phyloP scores from a whole-genome alignment of 2,113 vertebrate species.

The Rhabdomys dilectus region DNA sequence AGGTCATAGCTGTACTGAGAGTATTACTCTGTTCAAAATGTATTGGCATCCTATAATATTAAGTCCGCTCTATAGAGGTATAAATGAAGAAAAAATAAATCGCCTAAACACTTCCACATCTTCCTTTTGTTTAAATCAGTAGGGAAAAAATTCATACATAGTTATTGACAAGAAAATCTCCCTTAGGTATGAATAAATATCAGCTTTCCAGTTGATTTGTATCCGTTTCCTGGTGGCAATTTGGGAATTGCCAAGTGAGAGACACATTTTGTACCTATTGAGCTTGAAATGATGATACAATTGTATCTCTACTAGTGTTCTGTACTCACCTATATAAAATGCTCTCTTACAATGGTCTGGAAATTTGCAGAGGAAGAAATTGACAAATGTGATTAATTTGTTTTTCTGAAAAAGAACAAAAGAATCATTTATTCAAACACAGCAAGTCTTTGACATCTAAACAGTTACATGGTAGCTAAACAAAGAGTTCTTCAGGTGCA shows the following conservation, averaged over 20 bases:
- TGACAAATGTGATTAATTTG: slow-evolving; percentile 35
- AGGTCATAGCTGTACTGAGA: slow-evolving; percentile 86
- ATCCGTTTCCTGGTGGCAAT: slow-evolving; percentile 57
- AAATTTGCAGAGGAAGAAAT: slow-evolving; percentile 35
- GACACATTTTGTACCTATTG: slow-evolving; percentile 64
- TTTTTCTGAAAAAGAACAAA: slow-evolving; percentile 6
- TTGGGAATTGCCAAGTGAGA: slow-evolving; percentile 67
- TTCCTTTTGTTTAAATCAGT: slow-evolving; percentile 76
- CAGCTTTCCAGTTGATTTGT: slow-evolving; percentile 68
- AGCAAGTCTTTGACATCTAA: slow-evolving; percentile 56
- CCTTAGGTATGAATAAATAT: slow-evolving; percentile 61
- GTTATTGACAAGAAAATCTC: slow-evolving; percentile 71
- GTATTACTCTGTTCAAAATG: slow-evolving; percentile 84
- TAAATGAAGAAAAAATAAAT: slow-evolving; percentile 79
- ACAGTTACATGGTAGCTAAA: not conserved
- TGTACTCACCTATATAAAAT: slow-evolving; percentile 44
- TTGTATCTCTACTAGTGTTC: slow-evolving; percentile 55
- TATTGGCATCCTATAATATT: slow-evolving; percentile 85
- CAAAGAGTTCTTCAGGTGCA: slow-evolving; percentile 7
- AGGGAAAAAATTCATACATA: slow-evolving; percentile 60
- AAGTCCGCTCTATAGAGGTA: slow-evolving; percentile 82
- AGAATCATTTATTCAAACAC: slow-evolving; percentile 50
- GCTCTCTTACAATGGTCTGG: slow-evolving; percentile 57
- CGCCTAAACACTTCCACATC: slow-evolving; percentile 6
- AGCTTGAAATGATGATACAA: slow-evolving; percentile 72